These are phyloP conservation scores for Allacma fusca DNA, from an alignment of 2,888 invertebrate genomes.

Conservation along the genomic window DNA sequence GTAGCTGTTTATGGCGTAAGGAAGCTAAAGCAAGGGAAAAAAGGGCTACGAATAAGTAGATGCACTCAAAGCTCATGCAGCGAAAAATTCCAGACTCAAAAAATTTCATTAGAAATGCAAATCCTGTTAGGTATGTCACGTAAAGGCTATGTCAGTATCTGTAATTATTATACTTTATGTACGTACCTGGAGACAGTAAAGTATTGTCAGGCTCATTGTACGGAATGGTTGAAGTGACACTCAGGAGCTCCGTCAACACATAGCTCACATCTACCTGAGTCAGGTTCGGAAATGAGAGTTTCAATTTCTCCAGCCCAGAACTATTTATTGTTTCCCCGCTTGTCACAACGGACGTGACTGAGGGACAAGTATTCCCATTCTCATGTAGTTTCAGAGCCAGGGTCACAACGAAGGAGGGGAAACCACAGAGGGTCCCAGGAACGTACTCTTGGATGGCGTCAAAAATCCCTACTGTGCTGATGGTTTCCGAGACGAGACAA, in stretches of 20 bases:
- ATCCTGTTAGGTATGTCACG: no score
- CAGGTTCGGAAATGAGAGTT: conserved; percentile 27
- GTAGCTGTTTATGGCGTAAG: conserved; percentile 10
- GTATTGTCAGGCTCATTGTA: conserved; percentile 1
- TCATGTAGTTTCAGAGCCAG: conserved; percentile 25
- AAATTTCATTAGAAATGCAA: no score
- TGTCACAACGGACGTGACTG: conserved; percentile 13
- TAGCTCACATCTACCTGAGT: conserved; percentile 33
- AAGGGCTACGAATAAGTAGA: background rate
- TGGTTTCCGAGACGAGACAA: conserved; percentile 29
- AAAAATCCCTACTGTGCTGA: conserved; percentile 25
- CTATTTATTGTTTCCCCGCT: conserved; percentile 27
- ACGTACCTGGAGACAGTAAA: background rate
- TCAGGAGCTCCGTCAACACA: conserved; percentile 26
- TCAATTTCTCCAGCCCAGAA: conserved; percentile 16
- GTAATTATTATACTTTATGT: no score
- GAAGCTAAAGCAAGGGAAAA: conserved; percentile 10
- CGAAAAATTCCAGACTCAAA: no score
- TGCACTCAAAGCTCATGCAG: no score
- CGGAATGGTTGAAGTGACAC: conserved; percentile 35
- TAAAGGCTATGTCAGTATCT: no score
- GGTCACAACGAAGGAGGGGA: conserved; percentile 34
- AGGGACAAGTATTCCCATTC: conserved; percentile 13
- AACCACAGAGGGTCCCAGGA: conserved; percentile 30
- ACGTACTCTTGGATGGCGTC: conserved; percentile 30